Evolutionary conservation across 2,888 invertebrate species (phyloP), one percentile per base, ranked within the genome.

Genomic region (Blastobasis adustella): DNA sequence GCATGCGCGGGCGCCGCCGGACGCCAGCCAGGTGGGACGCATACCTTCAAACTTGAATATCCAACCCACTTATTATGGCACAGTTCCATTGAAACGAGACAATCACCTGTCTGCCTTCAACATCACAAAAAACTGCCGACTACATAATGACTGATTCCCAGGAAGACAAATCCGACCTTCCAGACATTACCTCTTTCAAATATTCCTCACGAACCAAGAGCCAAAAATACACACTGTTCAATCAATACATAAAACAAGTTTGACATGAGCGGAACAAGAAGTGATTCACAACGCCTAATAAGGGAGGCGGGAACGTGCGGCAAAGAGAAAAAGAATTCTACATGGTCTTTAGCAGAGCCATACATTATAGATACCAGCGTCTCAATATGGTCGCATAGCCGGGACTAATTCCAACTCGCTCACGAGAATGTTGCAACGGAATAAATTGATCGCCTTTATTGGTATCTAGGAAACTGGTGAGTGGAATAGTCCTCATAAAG

Each of bases 241-340:
- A 23, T 23, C 23, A 23, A 23, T 23, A 23, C 23, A 23, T 3
- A 23, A 23, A 53, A 66, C 65, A 56, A 53, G 64, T 63, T 67
- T 58, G 59, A 68, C 67, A 55, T 62, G 63, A 63, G 62, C 62
- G 62, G 62, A 66, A 73, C 69, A 63, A 71, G 70, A 69, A 67
- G 64, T 76, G 74, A 79, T 69, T 79, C 76, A 77, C 63, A 58
- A 56, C 51, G 49, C 79, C 76, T 72, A 73, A 80, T 75, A 80
- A 62, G 76, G 79, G 49, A 56, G 54, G 58, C 67, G 60, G 68
- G 63, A 63, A 56, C 64, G 57, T 63, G 66, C 67, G 63, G 56
- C 57, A 59, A 65, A 57, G 58, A 65, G 65, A 73, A 73, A 75
- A 76, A 73, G 58, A 69, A 71, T 69, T 66, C 63, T 62, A 64